phyloP scores from a whole-genome alignment of 2,797 vertebrate species.

The Coracias cyanogaster region DNA sequence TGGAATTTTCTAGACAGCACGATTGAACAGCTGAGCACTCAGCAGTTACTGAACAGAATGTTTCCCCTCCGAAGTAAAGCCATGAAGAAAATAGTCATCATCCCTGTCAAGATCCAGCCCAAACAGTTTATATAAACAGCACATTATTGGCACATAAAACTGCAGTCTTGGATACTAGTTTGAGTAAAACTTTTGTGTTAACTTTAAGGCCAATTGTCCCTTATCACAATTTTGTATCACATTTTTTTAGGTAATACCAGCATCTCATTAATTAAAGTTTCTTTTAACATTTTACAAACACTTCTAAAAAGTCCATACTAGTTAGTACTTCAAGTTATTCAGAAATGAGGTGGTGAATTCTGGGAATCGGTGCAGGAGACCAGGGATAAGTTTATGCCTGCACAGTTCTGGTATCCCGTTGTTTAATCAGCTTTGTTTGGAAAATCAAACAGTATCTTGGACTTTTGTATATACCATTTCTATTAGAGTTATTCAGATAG shows the following conservation, averaged over 20 bases:
- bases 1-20: slow-evolving; percentile 20
- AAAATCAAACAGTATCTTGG: not conserved
- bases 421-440: not conserved
- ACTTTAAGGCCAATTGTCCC: not conserved
- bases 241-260: not conserved
- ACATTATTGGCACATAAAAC: not conserved
- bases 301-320: not conserved
- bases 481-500: not conserved
- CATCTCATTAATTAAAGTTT: not conserved
- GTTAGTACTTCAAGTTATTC: not conserved
- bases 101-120: not conserved
- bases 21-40: not conserved
- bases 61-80: slow-evolving; percentile 6
- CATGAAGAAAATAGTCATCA: not conserved
- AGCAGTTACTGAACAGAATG: not conserved
- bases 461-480: not conserved
- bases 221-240: not conserved
- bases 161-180: not conserved
- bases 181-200: not conserved
- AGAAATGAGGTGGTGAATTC: not conserved
- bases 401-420: not conserved
- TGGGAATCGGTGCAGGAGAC: not conserved
- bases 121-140: not conserved
- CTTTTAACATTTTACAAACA: not conserved
- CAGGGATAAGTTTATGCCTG: not conserved